Conservation (phyloP, 2,888 invertebrate genomes). For the Epirrhoe tristata region DNA sequence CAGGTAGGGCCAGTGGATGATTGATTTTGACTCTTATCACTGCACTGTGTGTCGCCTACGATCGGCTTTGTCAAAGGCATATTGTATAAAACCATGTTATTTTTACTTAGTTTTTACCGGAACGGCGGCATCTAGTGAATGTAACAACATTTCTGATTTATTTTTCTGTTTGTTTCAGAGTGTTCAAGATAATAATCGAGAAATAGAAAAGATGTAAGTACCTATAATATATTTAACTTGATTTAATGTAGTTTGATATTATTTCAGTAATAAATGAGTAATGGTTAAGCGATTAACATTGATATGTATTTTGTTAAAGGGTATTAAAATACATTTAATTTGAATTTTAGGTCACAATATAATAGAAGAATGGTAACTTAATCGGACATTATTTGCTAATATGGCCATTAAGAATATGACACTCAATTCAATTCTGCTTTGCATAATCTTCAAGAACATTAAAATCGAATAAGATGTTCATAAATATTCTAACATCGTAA, state of each 20-base stretch:
- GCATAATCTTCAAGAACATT: conserved; percentile 42
- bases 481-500: conserved; percentile 27
- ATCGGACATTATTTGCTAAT: conserved; percentile 29
- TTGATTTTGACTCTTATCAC: conserved; percentile 83
- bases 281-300: not conserved
- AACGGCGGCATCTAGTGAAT: not conserved
- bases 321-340: conserved; percentile 12
- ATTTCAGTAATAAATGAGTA: not conserved
- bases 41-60: conserved; percentile 80
- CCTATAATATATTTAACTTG: not conserved
- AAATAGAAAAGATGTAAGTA: conserved; percentile 71
- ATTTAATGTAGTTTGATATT: not conserved
- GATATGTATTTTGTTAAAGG: conserved; percentile 29
- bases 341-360: conserved; percentile 18
- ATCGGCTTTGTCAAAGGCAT: conserved; percentile 81
- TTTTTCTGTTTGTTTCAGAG: conserved; percentile 69
- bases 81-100: conserved; percentile 75
- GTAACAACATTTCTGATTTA: conserved; percentile 17
- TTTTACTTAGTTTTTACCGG: conserved; percentile 47
- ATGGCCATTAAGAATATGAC: conserved; percentile 22
- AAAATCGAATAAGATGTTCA: conserved; percentile 19
- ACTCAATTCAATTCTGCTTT: conserved; percentile 36
- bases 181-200: conserved; percentile 57
- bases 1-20: conserved; percentile 81
- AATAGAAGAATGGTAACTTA: conserved; percentile 25